Evolutionary conservation across 92 coral and sea anemone species (phyloP), one percentile per base, ranked within the genome.

Genomic region (Nematostella vectensis): DNA sequence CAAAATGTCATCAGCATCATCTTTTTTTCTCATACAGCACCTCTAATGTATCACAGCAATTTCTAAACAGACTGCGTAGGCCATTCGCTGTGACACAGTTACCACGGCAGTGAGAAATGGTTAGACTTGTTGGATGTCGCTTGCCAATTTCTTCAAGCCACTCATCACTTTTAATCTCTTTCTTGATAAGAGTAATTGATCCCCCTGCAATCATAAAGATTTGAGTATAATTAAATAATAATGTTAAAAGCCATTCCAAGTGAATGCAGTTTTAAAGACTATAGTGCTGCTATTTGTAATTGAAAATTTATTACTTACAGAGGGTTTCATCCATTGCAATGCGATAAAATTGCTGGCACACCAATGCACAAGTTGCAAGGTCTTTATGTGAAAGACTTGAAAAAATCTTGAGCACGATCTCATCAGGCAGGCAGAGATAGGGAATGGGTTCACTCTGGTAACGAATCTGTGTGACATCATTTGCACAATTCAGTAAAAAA

Each of bases 371-470:
- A 11, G 88, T 66, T 16, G 78, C 88, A 27, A 86, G 65, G 65
- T 81, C 96, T 43, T 77, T 64, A 59, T 82, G 86, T 2, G 84
- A 51, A 27, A 93, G 69, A 66, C 65, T 60, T 18, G 81, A 62
- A 50, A 86, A 93, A 40, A 93, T 93, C 47, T 68, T 61, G 33
- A 93, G 70, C 38, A 93, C 43, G 33, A 93, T 58, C 55, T 93
- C 99, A 52, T 93, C 99, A 43, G 99, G 99, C 15, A 93, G 88
- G 56, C 66, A 93, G 1, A 93, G 65, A 55, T 68, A 93, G 3
- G 99, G 94, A 36, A 63, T 54, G 10, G 96, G 94, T 0, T 82
- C 88, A 67, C 78, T 59, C 65, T 78, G 95, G 17, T 81, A 81
- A 53, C 94, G 88, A 57, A 93, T 93, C 99, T 89, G 62, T n/a